These are phyloP conservation scores for Hexactinellida sp. DNA, from an alignment of 37 sponge, comb jelly and placozoan species.

Conservation along the genomic window DNA sequence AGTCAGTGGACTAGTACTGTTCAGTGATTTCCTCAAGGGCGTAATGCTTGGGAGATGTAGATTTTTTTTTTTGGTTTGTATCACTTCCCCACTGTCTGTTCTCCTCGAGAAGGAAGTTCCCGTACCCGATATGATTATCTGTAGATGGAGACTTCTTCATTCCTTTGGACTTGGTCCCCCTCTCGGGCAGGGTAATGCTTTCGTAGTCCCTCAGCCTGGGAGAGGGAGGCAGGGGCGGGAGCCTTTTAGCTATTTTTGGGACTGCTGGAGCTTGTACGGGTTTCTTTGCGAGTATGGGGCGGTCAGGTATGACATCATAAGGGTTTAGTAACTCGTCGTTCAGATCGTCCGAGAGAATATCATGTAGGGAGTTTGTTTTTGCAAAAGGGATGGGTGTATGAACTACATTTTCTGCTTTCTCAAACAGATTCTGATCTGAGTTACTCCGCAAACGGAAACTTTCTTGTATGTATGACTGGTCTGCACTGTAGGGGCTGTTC, in stretches of 20 bases:
- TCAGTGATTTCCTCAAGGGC: neutral
- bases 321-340: neutral
- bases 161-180: neutral
- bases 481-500: neutral
- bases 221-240: neutral
- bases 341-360: neutral
- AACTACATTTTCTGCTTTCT: neutral
- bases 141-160: conserved; percentile 10
- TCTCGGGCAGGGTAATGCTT: neutral
- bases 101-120: neutral
- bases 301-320: neutral
- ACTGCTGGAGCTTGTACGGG: neutral
- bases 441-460: neutral
- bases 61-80: neutral
- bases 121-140: neutral
- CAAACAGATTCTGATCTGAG: neutral
- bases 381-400: neutral
- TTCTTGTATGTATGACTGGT: neutral
- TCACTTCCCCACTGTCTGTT: neutral
- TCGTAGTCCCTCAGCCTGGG: neutral
- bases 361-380: neutral
- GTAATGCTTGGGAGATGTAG: neutral
- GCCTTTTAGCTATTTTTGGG: neutral
- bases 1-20: too few relatives aligned
- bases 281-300: neutral